Evolutionary conservation across 2,888 invertebrate species (phyloP).

Genomic region (Periphyllus acericola): DNA sequence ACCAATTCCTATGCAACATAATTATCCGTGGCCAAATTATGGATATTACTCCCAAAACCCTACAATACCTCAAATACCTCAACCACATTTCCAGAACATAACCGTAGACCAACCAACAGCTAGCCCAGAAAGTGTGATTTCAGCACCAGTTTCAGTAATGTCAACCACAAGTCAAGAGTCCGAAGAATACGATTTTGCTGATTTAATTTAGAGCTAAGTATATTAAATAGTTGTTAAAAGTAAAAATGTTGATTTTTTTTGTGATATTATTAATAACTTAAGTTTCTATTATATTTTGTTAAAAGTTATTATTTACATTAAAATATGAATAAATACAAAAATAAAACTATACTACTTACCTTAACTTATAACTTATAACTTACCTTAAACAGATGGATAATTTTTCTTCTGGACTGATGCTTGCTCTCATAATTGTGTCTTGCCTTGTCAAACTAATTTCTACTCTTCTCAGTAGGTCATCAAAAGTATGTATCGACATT

Average conservation of each 20-base stretch:
- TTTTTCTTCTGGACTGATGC: no score
- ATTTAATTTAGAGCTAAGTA: neutral
- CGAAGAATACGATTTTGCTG: neutral
- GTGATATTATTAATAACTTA: no score
- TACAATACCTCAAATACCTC: neutral
- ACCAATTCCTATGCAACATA: conserved; percentile 3
- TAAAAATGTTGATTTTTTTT: no score
- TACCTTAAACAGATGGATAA: no score
- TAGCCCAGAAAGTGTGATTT: neutral
- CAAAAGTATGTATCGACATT: no score
- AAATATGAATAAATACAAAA: conserved; percentile 12
- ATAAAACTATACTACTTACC: conserved; percentile 4
- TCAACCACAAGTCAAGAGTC: neutral
- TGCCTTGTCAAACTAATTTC: no score
- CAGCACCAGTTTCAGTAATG: neutral
- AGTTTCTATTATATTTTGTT: neutral
- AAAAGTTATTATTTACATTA: conserved; percentile 7
- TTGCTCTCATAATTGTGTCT: no score
- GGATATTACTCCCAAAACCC: neutral
- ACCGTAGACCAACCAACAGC: conserved; percentile 4
- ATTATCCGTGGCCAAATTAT: neutral
- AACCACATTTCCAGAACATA: neutral
- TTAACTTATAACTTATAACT: no score
- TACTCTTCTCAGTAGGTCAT: no score
- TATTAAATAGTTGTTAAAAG: neutral